Conservation (phyloP, 2,888 invertebrate species). For the Tenthredo scrophulariae region DNA sequence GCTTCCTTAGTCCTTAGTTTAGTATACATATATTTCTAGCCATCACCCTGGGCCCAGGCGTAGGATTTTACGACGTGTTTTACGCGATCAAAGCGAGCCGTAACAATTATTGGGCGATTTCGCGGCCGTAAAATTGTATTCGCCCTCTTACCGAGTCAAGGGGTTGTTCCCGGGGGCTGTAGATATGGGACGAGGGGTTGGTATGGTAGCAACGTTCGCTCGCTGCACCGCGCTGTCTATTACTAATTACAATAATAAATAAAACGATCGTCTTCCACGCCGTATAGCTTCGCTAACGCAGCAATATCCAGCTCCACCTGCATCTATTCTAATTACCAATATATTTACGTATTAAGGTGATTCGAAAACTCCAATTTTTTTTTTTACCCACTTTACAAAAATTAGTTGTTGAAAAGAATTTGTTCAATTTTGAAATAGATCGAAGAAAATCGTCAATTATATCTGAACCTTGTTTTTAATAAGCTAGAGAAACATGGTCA, state of each 20-base stretch:
- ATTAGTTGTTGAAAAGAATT: background rate
- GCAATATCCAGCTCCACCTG: background rate
- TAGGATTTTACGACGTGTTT: slow-evolving; percentile 76
- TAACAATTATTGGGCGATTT: slow-evolving; percentile 78
- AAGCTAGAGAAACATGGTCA: background rate
- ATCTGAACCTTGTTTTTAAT: background rate
- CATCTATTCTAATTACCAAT: background rate
- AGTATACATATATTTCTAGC: slow-evolving; percentile 1
- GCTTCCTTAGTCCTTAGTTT: slow-evolving; percentile 38
- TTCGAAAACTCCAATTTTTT: background rate
- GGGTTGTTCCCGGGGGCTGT: slow-evolving; percentile 37
- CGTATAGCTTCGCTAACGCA: background rate
- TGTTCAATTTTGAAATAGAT: background rate
- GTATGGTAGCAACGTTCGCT: slow-evolving; percentile 2
- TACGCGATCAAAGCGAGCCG: slow-evolving; percentile 77
- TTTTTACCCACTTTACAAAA: background rate
- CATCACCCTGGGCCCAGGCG: slow-evolving; percentile 20
- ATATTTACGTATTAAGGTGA: background rate
- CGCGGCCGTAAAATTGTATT: slow-evolving; percentile 77
- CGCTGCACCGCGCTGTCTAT: background rate
- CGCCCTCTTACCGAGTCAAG: slow-evolving; percentile 60
- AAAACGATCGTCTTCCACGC: slow-evolving; percentile 7
- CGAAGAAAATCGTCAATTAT: background rate
- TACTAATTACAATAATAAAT: slow-evolving; percentile 48
- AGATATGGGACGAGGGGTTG: slow-evolving; percentile 13